Conservation (phyloP, 2,797 vertebrate genomes). For the Sebastes taczanowskii region DNA sequence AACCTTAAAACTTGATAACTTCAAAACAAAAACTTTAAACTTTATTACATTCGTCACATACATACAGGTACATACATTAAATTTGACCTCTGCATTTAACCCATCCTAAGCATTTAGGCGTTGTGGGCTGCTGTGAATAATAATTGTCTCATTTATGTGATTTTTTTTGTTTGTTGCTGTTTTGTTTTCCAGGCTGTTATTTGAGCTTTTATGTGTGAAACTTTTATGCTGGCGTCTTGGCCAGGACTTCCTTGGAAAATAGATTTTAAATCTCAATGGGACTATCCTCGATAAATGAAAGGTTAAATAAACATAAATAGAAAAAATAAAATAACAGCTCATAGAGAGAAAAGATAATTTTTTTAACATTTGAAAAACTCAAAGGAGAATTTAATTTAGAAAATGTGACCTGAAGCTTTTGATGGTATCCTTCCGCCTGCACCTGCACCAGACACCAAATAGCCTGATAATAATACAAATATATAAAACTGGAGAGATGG, state of each 20-base stretch:
- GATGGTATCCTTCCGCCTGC: background rate
- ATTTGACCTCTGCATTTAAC: too few species aligned
- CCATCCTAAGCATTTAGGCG: too few species aligned
- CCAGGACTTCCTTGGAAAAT: background rate
- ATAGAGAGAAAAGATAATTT: too few species aligned
- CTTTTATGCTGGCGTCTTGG: background rate
- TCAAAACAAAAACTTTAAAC: too few species aligned
- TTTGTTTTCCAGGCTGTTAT: background rate
- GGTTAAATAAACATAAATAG: background rate
- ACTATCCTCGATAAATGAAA: background rate
- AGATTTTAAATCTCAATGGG: background rate
- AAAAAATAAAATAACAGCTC: too few species aligned
- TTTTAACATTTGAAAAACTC: rapidly evolving
- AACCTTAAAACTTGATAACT: too few species aligned
- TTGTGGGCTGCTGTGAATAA: too few species aligned
- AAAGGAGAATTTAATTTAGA: too few species aligned
- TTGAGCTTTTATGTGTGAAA: background rate
- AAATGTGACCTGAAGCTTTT: slow-evolving; percentile 24
- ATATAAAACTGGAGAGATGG: background rate
- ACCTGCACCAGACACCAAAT: background rate
- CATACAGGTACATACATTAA: too few species aligned
- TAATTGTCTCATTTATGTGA: too few species aligned
- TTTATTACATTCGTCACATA: too few species aligned
- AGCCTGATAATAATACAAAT: too few species aligned
- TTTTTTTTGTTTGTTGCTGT: background rate